These are phyloP conservation scores for Macrochelys suwanniensis DNA, from an alignment of 2,797 vertebrate species.

Conservation along the genomic window DNA sequence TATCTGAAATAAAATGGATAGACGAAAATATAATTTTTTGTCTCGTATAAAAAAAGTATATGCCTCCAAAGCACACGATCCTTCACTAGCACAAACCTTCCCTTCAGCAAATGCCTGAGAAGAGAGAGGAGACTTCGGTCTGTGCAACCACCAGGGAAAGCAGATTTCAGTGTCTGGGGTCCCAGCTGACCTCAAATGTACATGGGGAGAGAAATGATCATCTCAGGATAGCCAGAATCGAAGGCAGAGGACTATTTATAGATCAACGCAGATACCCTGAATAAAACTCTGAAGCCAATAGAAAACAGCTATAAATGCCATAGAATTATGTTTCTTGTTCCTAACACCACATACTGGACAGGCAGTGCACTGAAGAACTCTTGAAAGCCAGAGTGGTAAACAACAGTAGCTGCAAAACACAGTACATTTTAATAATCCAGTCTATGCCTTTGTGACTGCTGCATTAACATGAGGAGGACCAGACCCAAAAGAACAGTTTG, in stretches of 20 bases:
- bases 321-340: slow-evolving; percentile 23
- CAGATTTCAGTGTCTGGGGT: slow-evolving; percentile 12
- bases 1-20: background rate
- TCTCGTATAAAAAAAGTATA: background rate
- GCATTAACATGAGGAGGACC: background rate
- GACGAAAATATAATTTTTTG: background rate
- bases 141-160: background rate
- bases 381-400: too few relatives aligned
- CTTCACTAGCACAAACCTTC: background rate
- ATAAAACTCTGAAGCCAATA: background rate
- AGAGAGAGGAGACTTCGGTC: background rate
- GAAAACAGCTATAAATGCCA: slow-evolving; percentile 33
- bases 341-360: background rate
- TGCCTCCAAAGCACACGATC: rapidly evolving
- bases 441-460: background rate
- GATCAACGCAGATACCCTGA: slow-evolving; percentile 14
- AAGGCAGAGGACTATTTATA: background rate
- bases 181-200: background rate
- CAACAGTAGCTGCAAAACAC: background rate
- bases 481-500: slow-evolving; percentile 1
- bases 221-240: background rate
- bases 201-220: background rate
- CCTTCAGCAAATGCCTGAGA: background rate
- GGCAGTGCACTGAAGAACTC: background rate
- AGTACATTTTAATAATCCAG: background rate